Conservation (phyloP, 2,888 invertebrate genomes). For the Heliconius hortense region DNA sequence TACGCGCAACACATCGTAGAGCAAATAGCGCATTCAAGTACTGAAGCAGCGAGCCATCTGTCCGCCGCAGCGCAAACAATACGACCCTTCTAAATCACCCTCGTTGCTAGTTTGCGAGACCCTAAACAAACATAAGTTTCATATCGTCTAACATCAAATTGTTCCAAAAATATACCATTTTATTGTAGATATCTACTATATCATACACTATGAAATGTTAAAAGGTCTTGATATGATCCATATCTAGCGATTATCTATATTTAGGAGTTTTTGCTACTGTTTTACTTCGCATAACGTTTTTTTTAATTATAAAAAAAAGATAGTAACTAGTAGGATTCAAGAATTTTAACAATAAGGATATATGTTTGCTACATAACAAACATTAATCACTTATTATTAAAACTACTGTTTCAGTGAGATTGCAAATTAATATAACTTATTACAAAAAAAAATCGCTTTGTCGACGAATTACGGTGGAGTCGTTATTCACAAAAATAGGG, state of each 20-base stretch:
- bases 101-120: constrained; percentile 67
- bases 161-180: constrained; percentile 46
- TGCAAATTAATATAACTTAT: background rate
- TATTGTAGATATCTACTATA: constrained; percentile 28
- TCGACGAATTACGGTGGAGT: constrained; percentile 72
- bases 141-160: constrained; percentile 43
- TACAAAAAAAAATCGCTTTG: constrained; percentile 55
- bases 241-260: background rate
- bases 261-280: background rate
- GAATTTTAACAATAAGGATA: background rate
- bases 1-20: constrained; percentile 54
- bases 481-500: constrained; percentile 72
- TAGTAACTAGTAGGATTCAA: background rate
- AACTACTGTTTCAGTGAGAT: background rate
- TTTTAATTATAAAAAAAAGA: background rate
- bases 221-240: background rate
- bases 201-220: background rate
- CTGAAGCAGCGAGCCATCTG: constrained; percentile 74
- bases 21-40: constrained; percentile 80
- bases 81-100: constrained; percentile 73
- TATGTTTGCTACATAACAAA: background rate
- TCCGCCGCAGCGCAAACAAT: constrained; percentile 75
- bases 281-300: background rate
- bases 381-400: background rate
- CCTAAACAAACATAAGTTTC: constrained; percentile 73